Evolutionary conservation across 2,797 vertebrate species (phyloP), one percentile per base, ranked within the genome.

Genomic region (Ctenopoma multispine): DNA sequence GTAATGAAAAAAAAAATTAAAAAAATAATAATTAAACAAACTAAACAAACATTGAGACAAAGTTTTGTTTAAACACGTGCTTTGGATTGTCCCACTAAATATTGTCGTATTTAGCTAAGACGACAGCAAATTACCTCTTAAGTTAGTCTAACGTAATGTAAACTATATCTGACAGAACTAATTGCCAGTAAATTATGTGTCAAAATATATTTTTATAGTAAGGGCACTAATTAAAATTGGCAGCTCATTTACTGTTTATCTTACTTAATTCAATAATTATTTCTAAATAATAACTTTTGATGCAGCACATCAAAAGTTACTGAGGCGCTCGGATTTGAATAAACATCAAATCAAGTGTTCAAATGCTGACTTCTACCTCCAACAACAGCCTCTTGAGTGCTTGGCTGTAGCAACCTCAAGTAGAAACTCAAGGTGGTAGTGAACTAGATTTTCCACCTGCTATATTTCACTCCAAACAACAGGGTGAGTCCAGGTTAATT

Each of bases 91-190:
- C 23, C 34, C 49, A 54, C 74, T 24, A 29, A 67, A 71, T 18
- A 48, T 24, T 12, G 27, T 27, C 38, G 44, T 7, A 38, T 36
- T 47, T 7, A 11, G 13, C n/a, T 64, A 24, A 12, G 63, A 48
- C n/a, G 24, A 8, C 49, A 48, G 63, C 54, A 56, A 20, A 63
- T 54, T 61, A 60, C 18, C 69, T 27, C 20, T 46, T 34, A 29
- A 54, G 34, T 49, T 64, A 6, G 59, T 65, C 63, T 40, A 43
- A 72, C n/a, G 11, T 20, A 31, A 54, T 72, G 68, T 77, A 10
- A 74, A 6, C 29, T 31, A 7, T 31, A 31, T 7, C 7, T 31
- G 29, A 31, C 31, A 31, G 15, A 15, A 13, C n/a, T 72, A 77
- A 79, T 64, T 80, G 8, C 60, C 46, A 4, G 10, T 46, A 64